These are phyloP conservation scores for Dioctria linearis DNA, from an alignment of 2,888 invertebrate genomes.

Conservation along the genomic window DNA sequence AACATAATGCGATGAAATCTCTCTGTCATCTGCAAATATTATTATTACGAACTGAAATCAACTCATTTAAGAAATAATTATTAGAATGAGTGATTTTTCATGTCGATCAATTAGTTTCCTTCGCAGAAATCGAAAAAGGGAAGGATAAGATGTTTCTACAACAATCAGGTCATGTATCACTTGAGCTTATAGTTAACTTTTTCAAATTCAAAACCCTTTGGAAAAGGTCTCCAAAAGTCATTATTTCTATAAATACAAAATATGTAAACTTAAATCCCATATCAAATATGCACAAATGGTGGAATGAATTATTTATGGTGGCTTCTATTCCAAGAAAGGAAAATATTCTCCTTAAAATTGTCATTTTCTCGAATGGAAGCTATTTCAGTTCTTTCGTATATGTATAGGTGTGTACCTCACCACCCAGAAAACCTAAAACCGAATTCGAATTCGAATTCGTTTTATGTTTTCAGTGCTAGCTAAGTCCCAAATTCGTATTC, in stretches of 20 bases:
- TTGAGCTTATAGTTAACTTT: too few relatives aligned
- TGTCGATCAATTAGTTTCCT: too few relatives aligned
- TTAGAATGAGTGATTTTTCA: too few relatives aligned
- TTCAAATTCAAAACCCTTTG: too few relatives aligned
- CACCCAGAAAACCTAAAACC: neutral
- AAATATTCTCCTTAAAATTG: constrained; percentile 37
- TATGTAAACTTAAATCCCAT: constrained; percentile 5
- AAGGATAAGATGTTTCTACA: too few relatives aligned
- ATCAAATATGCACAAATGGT: constrained; percentile 35
- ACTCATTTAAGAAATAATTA: too few relatives aligned
- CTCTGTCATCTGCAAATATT: neutral
- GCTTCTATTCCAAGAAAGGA: neutral
- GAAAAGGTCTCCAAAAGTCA: too few relatives aligned
- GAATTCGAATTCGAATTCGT: neutral
- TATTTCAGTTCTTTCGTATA: neutral
- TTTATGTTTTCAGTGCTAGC: neutral
- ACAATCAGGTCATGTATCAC: too few relatives aligned
- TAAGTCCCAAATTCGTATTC: constrained; percentile 41
- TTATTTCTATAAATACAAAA: neutral
- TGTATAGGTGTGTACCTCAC: neutral
- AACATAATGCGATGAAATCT: neutral
- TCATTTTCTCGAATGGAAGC: constrained; percentile 15
- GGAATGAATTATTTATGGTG: constrained; percentile 45
- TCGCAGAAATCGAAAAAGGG: too few relatives aligned
- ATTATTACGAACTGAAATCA: too few relatives aligned